Evolutionary conservation across 2,113 vertebrate species (phyloP), one percentile per base, ranked within the genome.

Genomic region (mouse (Mus musculus)): DNA sequence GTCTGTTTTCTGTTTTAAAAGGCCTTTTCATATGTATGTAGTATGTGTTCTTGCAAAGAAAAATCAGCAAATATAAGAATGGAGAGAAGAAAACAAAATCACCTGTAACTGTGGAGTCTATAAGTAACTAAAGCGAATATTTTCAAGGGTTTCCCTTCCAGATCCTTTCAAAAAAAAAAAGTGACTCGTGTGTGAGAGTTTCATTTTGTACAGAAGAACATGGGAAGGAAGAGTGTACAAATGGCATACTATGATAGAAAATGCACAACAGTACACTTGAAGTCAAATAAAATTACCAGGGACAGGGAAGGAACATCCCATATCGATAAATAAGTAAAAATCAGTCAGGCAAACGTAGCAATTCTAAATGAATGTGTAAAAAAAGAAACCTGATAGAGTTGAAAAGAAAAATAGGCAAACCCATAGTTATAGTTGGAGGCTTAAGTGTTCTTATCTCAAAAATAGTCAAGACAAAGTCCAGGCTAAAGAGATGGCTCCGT

Each of bases 1-100:
- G 63, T 13, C 42, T 96, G 39, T 61, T 96, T 96, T 96, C 81
- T 85, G 89, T 95, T 89, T 93, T 22, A 75, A 95, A 90, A 72
- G 17, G 4, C 11, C 76, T 67, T 96, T 90, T 95, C 28, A 61
- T 90, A 90, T 63, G 59, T 65, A 76, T 88, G 69, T 61, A 89
- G 75, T 90, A 13, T 22, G 61, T 13, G 9, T 76, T 84, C 80
- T 89, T 93, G 9, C 63, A 85, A 88, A 69, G 49, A 77, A 65
- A 24, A 82, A 10, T 90, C 71, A 90, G 75, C 80, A 95, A 89
- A 88, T 22, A 9, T 28, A 85, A 19, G 42, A 89, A 89, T 73
- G 24, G 30, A 85, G 22, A 54, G 61, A 33, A 80, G 76, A 72
- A 97, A 97, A 91, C 33, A 89, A 87, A 94, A 80, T 94, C 59